These are phyloP conservation scores for Boulengeromyrus knoepffleri DNA, from an alignment of 2,113 vertebrate genomes.

Conservation along the genomic window DNA sequence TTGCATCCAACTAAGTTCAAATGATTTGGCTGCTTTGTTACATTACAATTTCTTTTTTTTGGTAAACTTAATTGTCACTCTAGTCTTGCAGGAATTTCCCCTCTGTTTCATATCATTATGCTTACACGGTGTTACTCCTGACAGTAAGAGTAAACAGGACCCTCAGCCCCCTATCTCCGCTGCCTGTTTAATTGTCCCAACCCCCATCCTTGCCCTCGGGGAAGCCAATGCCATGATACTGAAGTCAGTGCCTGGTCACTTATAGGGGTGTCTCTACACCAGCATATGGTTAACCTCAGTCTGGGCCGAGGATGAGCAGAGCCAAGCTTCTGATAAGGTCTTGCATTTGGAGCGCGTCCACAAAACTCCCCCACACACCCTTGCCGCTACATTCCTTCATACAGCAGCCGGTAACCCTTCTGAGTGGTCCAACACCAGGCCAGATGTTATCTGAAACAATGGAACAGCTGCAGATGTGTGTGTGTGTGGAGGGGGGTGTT, in stretches of 20 bases:
- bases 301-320: background rate
- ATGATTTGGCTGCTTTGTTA: background rate
- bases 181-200: background rate
- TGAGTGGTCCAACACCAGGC: slow-evolving; percentile 28
- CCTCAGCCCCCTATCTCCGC: background rate
- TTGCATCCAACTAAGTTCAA: background rate
- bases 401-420: background rate
- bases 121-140: background rate
- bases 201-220: background rate
- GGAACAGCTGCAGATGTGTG: slow-evolving; percentile 22
- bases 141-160: background rate
- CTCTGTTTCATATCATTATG: background rate
- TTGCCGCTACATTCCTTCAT: background rate
- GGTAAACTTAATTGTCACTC: background rate
- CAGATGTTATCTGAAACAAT: slow-evolving; percentile 36
- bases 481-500: background rate
- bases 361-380: background rate
- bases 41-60: background rate
- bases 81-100: background rate
- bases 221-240: background rate
- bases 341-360: background rate
- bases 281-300: background rate
- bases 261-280: slow-evolving; percentile 12
- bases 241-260: background rate
- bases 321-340: background rate